These are phyloP conservation scores for Neopelma chrysocephalum DNA, from an alignment of 2,797 vertebrate genomes.

Conservation along the genomic window DNA sequence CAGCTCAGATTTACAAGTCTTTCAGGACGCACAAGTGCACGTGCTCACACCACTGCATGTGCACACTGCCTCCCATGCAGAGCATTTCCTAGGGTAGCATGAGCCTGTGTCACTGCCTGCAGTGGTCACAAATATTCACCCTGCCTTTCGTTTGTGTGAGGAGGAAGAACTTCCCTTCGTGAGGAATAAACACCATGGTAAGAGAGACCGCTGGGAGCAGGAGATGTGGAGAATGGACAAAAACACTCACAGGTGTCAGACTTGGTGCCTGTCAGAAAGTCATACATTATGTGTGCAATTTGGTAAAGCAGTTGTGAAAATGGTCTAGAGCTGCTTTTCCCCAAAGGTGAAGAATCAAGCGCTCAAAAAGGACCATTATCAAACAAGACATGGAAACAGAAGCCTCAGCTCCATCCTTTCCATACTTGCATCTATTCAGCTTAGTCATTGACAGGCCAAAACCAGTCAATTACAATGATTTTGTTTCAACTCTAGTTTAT, in stretches of 20 bases:
- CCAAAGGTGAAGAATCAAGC: not conserved
- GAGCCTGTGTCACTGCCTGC: not conserved
- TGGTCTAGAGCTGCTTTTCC: not conserved
- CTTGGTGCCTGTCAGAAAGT: not conserved
- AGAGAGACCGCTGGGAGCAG: fast-evolving
- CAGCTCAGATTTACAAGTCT: not conserved
- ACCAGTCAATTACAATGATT: not conserved
- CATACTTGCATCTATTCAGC: not conserved
- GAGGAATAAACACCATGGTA: not conserved
- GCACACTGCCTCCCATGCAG: not conserved
- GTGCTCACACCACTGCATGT: not conserved
- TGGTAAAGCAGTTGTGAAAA: not conserved
- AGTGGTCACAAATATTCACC: not conserved
- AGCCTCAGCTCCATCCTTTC: not conserved
- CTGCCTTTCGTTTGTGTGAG: fast-evolving
- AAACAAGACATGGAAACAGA: not conserved
- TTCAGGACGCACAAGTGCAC: not conserved
- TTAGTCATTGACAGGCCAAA: not conserved
- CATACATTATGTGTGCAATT: not conserved
- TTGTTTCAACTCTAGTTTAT: not conserved
- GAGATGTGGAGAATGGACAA: not conserved
- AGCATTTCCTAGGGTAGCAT: not conserved
- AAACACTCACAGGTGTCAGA: not conserved
- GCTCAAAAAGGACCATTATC: not conserved
- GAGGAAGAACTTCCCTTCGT: not conserved